Conservation (phyloP, 2,113 vertebrate genomes). For the Cololabis saira region DNA sequence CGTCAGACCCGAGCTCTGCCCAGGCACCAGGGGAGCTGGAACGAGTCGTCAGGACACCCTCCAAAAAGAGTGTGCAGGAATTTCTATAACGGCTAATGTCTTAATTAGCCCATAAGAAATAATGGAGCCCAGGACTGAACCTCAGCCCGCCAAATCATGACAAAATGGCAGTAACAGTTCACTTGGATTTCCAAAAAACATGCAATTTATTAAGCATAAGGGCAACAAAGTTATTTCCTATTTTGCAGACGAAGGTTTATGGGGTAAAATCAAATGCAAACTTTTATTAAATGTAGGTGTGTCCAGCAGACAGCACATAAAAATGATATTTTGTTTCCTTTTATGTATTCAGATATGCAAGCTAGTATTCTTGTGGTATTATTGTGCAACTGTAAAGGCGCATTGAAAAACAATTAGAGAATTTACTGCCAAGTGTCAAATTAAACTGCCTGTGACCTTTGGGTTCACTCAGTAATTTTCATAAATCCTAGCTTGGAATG, state of each 20-base stretch:
- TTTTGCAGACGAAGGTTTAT: slow-evolving; percentile 77
- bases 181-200: slow-evolving; percentile 71
- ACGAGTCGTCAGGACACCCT: slow-evolving; percentile 67
- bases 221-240: slow-evolving; percentile 78
- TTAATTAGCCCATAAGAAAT: slow-evolving; percentile 85
- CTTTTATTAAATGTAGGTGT: slow-evolving; percentile 82
- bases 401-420: slow-evolving; percentile 80
- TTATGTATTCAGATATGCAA: slow-evolving; percentile 79
- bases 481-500: slow-evolving; percentile 76
- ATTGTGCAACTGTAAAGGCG: slow-evolving; percentile 75
- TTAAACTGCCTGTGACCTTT: slow-evolving; percentile 80
- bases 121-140: slow-evolving; percentile 78
- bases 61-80: slow-evolving; percentile 71
- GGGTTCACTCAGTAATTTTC: slow-evolving; percentile 73
- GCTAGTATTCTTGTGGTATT: slow-evolving; percentile 76
- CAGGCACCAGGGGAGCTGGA: slow-evolving; percentile 67
- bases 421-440: slow-evolving; percentile 78
- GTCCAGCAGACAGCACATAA: slow-evolving; percentile 78
- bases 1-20: slow-evolving; percentile 55
- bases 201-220: slow-evolving; percentile 74
- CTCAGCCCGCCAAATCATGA: slow-evolving; percentile 77
- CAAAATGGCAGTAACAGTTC: slow-evolving; percentile 75
- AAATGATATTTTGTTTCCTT: slow-evolving; percentile 81
- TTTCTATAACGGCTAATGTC: slow-evolving; percentile 81
- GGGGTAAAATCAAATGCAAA: slow-evolving; percentile 69